Percentiles rank a stretch among this genome's conserved stretches.
Conservation (phyloP, 2,797 vertebrate genomes). For the Lepus oiostolus region DNA sequence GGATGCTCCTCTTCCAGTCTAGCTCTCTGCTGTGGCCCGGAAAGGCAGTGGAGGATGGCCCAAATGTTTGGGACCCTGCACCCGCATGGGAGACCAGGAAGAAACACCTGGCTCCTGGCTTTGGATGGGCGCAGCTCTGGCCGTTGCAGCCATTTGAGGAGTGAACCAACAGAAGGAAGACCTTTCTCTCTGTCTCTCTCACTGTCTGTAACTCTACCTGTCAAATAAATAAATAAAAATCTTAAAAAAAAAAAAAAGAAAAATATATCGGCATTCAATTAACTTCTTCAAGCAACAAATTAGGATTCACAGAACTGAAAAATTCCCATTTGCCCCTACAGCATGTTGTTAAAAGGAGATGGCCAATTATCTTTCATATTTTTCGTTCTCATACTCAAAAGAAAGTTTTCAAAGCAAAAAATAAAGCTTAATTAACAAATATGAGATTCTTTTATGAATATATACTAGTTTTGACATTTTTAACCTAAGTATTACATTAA, state of each 20-base stretch:
- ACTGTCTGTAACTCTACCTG: no score
- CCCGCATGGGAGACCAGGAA: no score
- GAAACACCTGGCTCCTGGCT: no score
- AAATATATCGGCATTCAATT: constrained; percentile 6
- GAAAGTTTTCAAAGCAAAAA: constrained; percentile 45
- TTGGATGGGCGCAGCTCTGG: no score
- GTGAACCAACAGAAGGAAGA: no score
- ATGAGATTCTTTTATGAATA: constrained; percentile 35
- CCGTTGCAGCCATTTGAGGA: no score
- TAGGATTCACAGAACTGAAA: constrained; percentile 36
- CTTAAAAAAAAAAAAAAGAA: neutral
- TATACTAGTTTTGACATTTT: constrained; percentile 56
- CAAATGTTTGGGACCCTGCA: no score
- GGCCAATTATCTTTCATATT: constrained; percentile 1
- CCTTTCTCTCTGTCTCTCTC: no score
- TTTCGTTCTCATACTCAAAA: constrained; percentile 48
- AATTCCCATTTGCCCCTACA: constrained; percentile 32
- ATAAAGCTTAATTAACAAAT: constrained; percentile 40
- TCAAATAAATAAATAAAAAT: no score
- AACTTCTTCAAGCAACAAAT: constrained; percentile 55
- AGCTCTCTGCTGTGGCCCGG: no score
- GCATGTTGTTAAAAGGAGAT: neutral
- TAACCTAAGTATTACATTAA: constrained; percentile 44
- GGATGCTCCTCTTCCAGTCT: no score
- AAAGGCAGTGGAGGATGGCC: no score